A percentile compares a stretch with the other conserved stretches of the same genome.
phyloP scores from a whole-genome alignment of 1,140 invertebrate genomes.

The Bombyx mandarina region DNA sequence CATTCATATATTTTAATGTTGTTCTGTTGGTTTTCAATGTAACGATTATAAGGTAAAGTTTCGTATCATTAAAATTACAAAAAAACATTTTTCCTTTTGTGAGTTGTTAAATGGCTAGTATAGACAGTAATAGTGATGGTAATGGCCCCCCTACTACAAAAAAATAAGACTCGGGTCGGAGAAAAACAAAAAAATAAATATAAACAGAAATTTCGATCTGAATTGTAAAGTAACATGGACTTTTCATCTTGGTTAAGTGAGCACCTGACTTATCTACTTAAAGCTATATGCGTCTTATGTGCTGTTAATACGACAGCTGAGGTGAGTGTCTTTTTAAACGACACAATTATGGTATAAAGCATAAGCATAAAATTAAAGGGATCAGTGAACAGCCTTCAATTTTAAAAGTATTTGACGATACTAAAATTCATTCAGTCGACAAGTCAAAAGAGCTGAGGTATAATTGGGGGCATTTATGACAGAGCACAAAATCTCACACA shows the following conservation, averaged over 20 bases:
- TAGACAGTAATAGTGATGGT: not conserved
- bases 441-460: too few species aligned
- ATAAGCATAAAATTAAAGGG: not conserved
- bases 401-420: not conserved
- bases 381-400: conserved; percentile 1
- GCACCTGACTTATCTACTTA: not conserved
- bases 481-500: conserved; percentile 9
- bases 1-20: too few species aligned
- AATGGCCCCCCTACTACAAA: not conserved
- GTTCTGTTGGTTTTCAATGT: too few species aligned
- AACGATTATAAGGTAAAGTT: too few species aligned
- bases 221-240: not conserved
- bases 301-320: not conserved
- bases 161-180: not conserved
- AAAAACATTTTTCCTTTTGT: too few species aligned
- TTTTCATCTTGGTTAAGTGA: not conserved
- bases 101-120: too few species aligned
- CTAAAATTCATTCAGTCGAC: too few species aligned
- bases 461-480: conserved; percentile 8
- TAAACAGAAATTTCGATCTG: conserved; percentile 1
- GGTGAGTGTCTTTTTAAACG: not conserved
- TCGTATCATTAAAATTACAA: too few species aligned
- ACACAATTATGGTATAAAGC: not conserved
- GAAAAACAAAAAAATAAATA: conserved; percentile 1
- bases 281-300: not conserved